Base-by-base conservation (phyloP, 2,888 invertebrate species). In the Papilio protenor region DNA sequence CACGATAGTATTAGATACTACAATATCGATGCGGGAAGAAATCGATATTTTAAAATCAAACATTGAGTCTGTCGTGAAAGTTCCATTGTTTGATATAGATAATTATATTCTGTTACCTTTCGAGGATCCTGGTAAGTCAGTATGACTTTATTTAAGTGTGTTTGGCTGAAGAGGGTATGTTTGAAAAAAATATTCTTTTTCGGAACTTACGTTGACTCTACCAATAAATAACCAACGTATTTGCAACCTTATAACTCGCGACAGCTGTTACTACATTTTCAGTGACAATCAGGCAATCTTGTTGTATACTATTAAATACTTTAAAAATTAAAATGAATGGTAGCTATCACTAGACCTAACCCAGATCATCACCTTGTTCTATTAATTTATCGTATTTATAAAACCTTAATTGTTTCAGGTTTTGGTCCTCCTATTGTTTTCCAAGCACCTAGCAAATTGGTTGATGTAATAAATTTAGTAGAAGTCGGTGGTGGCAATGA, bases 401-500 rank as follows among this genome's bases (percentile, higher is more conserved):
- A 27, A 14, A 71, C n/a, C n/a, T 52, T 49, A 10, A n/a, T 73
- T 76, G 21, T 18, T 52, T 79, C 66, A 86, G 86, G 81, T 47
- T 82, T 82, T 2, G 84, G 83, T 6, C 82, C 82, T 2, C 79
- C 83, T 0, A 52, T 82, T 40, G 74, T 77, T 49, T 80, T 75
- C 6, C 11, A 79, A 0, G 77, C 76, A 11, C 78, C 80, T 0
- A 66, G 78, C 1, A 61, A 75, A 4, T 71, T 85, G 5, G 18
- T 82, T 16, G 78, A 81, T 33, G 61, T 77, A 3, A 40, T 84
- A 14, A 77, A 79, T 21, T 59, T 79, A 1, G 57, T 85, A n/a
- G 83, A 82, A 74, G 82, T 81, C 0, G 78, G 79, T 5, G 89
- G 88, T 2, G 89, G 89, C 0, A 61, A 72, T 0, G 87, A 87